Conservation (phyloP, 2,888 invertebrate genomes). For the Agriotes lineatus region DNA sequence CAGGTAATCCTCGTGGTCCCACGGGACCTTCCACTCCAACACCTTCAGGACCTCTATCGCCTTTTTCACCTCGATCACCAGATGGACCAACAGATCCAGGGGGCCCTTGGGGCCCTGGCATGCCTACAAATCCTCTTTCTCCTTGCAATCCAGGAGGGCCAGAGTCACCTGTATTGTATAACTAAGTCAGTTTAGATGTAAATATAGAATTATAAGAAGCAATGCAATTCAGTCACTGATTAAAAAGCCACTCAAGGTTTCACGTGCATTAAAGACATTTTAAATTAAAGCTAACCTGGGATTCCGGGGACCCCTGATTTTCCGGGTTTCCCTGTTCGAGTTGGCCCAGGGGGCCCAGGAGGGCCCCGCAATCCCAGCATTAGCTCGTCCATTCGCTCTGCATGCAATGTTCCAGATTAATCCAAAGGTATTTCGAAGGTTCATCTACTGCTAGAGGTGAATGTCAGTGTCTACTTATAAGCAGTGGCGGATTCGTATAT, state of each 20-base stretch:
- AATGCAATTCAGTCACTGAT: neutral
- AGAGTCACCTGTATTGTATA: conserved; percentile 68
- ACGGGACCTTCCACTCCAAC: conserved; percentile 80
- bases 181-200: too few relatives aligned
- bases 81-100: conserved; percentile 72
- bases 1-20: conserved; percentile 78
- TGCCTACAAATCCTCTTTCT: conserved; percentile 75
- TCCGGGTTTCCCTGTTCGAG: conserved; percentile 69
- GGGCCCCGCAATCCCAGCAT: conserved; percentile 75
- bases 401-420: conserved; percentile 54
- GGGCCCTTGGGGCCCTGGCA: conserved; percentile 72
- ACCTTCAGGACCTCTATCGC: conserved; percentile 79
- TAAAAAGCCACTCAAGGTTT: too few relatives aligned
- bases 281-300: conserved; percentile 66
- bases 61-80: conserved; percentile 80
- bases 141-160: conserved; percentile 77
- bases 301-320: conserved; percentile 70
- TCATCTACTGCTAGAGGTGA: conserved; percentile 27
- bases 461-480: conserved; percentile 26
- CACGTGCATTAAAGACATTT: neutral
- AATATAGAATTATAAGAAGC: neutral
- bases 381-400: conserved; percentile 72
- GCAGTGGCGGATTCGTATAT: too few relatives aligned
- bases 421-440: conserved; percentile 30
- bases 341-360: conserved; percentile 74